Base-by-base conservation (phyloP, 2,113 vertebrate genomes). In the Sebastes fasciatus region DNA sequence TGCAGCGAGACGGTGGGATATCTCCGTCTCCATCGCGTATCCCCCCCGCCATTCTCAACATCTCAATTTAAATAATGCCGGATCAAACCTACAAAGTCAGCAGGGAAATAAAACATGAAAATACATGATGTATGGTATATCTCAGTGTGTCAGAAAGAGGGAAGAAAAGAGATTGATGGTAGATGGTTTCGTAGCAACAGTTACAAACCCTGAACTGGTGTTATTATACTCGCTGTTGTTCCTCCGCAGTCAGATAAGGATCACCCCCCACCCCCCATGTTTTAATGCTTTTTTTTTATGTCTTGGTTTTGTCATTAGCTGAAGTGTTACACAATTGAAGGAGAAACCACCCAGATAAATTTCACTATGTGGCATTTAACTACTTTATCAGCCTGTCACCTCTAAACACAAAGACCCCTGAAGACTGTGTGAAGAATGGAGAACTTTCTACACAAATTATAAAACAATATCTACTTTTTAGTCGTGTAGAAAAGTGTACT, bases 311-410 rank as follows among this genome's bases (percentile, higher is more conserved):
- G 66, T 71, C 40, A 23, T 63, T 14, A 9, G 34, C 52, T 77
- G 51, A 77, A 65, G n/a, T 46, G 52, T 1, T 75, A 69, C 76
- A 82, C 76, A 87, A 77, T 71, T 71, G 77, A 75, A 78, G 80
- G 74, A 76, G 55, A 82, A 79, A 67, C 74, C 57, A 60, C 74
- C 67, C 48, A 52, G 80, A 86, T 83, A 77, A 77, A 74, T 62
- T 55, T 81, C 69, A 70, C 11, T 8, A 19, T 65, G 72, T 45
- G 45, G 23, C 57, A 57, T 73, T 79, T 13, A 68, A 12, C 34
- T 11, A 1, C 45, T 55, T 80, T 77, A 80, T 83, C 67, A 60
- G 58, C 21, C 40, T 9, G 49, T 83, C 72, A 51, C 62, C 48
- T 42, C 66, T 77, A 5, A 66, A 82, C 80, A 58, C 77, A 81